Evolutionary conservation across 2,113 vertebrate species (phyloP), one percentile per base, ranked within the genome.

Genomic region (Cynopterus brachyotis): DNA sequence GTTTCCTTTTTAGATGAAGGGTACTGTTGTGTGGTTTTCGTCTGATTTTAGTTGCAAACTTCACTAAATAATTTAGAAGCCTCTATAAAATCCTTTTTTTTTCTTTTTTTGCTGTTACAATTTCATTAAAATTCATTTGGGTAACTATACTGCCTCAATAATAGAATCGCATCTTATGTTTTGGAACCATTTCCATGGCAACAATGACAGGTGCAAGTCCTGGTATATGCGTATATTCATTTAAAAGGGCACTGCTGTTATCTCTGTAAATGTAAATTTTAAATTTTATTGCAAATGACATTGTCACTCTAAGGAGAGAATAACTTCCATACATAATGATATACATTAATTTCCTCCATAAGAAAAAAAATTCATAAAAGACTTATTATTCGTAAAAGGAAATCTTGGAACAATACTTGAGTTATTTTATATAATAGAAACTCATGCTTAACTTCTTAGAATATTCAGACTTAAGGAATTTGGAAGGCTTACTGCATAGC

Each of bases 141-240:
- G 57, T 84, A 96, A 93, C 94, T 97, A 92, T 97, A 91, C 40
- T 59, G 62, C 84, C 97, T 98, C 95, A 96, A 57, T 81, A 97
- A 96, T 94, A 86, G 93, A 97, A 91, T 76, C 24, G 32, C 95
- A 66, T 72, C 93, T 97, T 93, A 70, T 94, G 84, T 97, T 98
- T 98, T 97, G 98, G 98, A 94, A 96, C 67, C 45, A 97, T 97
- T 97, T 98, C 96, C 98, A 97, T 97, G 96, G 97, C 97, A 98
- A 98, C 98, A 50, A 0, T 81, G 91, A 89, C 97, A 98, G 95
- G 88, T 97, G 89, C 81, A 70, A 70, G 40, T 57, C 35, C 92
- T 91, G 97, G 94, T 64, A 85, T 85, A 13, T 78, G 50, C 16
- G 19, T 24, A 0, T 86, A 76, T 97, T 98, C 97, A 55, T 97